These are phyloP conservation scores for Antitype chi DNA, from an alignment of 2,888 invertebrate genomes.

Conservation along the genomic window DNA sequence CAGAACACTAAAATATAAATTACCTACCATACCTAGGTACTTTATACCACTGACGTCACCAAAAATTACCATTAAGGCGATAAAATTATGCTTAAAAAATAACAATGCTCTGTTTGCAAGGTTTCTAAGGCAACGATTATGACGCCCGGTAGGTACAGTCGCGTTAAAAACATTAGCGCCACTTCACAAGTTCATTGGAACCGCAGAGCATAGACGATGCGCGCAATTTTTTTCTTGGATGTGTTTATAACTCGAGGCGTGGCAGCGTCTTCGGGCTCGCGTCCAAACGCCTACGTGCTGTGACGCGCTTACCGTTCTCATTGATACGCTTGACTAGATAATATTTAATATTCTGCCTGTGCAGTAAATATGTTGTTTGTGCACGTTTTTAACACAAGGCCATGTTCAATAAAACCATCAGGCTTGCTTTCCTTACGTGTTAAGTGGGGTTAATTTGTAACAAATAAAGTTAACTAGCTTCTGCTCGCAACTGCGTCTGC, in stretches of 20 bases:
- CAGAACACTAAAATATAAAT: constrained; percentile 14
- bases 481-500: too few species aligned
- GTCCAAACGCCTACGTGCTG: constrained; percentile 76
- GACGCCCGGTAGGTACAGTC: constrained; percentile 27
- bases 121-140: constrained; percentile 43
- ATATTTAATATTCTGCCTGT: constrained; percentile 56
- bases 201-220: constrained; percentile 34
- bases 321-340: constrained; percentile 61
- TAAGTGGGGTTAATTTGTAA: constrained; percentile 14
- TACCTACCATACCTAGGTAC: background rate
- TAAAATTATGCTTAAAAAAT: constrained; percentile 29
- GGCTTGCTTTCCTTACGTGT: constrained; percentile 10
- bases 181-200: constrained; percentile 67
- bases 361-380: constrained; percentile 46
- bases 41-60: constrained; percentile 34
- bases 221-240: constrained; percentile 59
- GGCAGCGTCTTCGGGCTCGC: constrained; percentile 73
- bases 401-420: constrained; percentile 16
- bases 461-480: constrained; percentile 9
- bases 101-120: constrained; percentile 39
- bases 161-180: constrained; percentile 47
- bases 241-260: constrained; percentile 76
- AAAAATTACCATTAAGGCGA: constrained; percentile 33
- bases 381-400: constrained; percentile 35
- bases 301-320: constrained; percentile 63